Conservation (phyloP, 2,797 vertebrate species). For the Jordanella pulchra region DNA sequence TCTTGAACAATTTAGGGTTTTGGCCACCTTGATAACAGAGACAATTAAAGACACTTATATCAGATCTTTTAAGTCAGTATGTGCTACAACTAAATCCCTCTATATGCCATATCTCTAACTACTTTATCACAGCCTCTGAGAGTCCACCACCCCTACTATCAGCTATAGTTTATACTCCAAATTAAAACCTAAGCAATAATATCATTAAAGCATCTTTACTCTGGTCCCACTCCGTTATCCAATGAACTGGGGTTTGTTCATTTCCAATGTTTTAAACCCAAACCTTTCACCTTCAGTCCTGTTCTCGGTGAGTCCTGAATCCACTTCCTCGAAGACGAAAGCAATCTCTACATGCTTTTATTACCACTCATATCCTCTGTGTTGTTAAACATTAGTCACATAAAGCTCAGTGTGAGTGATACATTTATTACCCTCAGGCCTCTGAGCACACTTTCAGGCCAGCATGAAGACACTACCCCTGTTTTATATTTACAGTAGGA, state of each 20-base stretch:
- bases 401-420: slow-evolving; percentile 34
- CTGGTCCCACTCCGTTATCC: too few relatives aligned
- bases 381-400: slow-evolving; percentile 54
- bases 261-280: too few relatives aligned
- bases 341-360: slow-evolving; percentile 13
- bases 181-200: neutral
- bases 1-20: too few relatives aligned
- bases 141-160: neutral
- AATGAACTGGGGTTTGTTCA: too few relatives aligned
- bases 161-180: neutral
- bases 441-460: slow-evolving; percentile 12
- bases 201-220: neutral
- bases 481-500: slow-evolving; percentile 43
- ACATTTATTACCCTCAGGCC: slow-evolving; percentile 39
- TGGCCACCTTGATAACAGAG: neutral
- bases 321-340: slow-evolving; percentile 5
- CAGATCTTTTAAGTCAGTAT: neutral
- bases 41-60: too few relatives aligned
- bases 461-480: slow-evolving; percentile 17
- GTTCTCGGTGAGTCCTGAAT: neutral
- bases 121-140: neutral
- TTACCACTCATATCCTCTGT: slow-evolving; percentile 20
- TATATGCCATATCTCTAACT: neutral
- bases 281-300: neutral
- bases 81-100: neutral